These are phyloP conservation scores for Heliconius aoede DNA, from an alignment of 2,888 invertebrate genomes.

Conservation along the genomic window DNA sequence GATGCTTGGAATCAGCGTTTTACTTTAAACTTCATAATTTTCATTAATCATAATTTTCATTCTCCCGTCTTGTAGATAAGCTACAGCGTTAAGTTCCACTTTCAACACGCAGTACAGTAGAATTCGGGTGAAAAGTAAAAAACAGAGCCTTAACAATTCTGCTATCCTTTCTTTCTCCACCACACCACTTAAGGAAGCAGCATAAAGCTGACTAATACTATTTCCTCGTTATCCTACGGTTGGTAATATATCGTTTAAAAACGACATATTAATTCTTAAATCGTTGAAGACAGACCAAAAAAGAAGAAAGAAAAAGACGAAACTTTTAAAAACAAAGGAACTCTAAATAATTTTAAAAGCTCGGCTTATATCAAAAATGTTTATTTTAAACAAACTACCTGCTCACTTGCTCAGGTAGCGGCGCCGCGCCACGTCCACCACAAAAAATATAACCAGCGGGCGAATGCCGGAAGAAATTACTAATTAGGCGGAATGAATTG, in stretches of 20 bases:
- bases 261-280: too few relatives aligned
- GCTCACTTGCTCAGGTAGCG: constrained; percentile 44
- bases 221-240: too few relatives aligned
- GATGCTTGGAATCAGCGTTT: too few relatives aligned
- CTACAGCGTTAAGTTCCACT: too few relatives aligned
- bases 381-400: constrained; percentile 40
- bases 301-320: neutral
- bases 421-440: constrained; percentile 38
- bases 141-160: too few relatives aligned
- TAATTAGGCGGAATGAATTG: constrained; percentile 43
- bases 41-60: too few relatives aligned
- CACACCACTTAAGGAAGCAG: neutral
- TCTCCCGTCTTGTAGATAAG: too few relatives aligned
- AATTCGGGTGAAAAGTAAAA: too few relatives aligned
- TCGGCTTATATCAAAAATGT: constrained; percentile 34
- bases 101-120: too few relatives aligned
- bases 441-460: constrained; percentile 31
- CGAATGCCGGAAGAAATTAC: constrained; percentile 40
- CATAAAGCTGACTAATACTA: neutral
- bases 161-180: too few relatives aligned
- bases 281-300: neutral
- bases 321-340: neutral
- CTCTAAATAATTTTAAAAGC: constrained; percentile 29
- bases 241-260: too few relatives aligned
- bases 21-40: too few relatives aligned